A percentile compares a stretch with the other conserved stretches of the same genome.
Conservation (phyloP, 1,140 invertebrate genomes). For the Agrypnia vestita region DNA sequence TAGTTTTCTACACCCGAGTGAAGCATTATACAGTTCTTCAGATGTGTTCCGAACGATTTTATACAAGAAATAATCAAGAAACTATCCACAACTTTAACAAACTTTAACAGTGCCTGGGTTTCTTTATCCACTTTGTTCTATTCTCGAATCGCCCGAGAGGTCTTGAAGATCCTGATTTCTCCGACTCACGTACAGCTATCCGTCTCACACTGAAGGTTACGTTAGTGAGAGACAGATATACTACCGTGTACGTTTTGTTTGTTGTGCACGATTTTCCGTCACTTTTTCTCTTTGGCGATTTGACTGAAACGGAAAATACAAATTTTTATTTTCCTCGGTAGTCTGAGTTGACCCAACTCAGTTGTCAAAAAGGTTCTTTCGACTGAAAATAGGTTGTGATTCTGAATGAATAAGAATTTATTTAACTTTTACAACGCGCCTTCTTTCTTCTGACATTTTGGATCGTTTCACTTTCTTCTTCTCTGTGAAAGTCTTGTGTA, state of each 20-base stretch:
- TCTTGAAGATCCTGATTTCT: constrained; percentile 60
- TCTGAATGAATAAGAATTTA: constrained; percentile 21
- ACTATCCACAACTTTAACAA: constrained; percentile 74
- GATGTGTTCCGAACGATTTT: constrained; percentile 74
- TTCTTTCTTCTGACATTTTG: neutral
- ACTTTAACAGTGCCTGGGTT: constrained; percentile 67
- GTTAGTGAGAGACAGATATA: constrained; percentile 62
- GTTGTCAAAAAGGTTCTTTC: constrained; percentile 32
- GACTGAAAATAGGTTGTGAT: constrained; percentile 20
- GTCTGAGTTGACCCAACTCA: neutral
- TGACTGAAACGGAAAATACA: constrained; percentile 26
- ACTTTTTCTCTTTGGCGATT: constrained; percentile 14
- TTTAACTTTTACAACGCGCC: constrained; percentile 7
- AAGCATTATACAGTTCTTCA: constrained; percentile 74
- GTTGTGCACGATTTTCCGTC: constrained; percentile 33
- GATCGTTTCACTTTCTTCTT: constrained; percentile 14
- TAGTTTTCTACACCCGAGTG: constrained; percentile 66
- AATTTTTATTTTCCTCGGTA: constrained; percentile 10
- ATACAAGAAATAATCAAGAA: constrained; percentile 73
- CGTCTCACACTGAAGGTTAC: constrained; percentile 64
- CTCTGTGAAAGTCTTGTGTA: constrained; percentile 13
- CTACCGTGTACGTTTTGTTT: constrained; percentile 13
- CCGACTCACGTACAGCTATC: constrained; percentile 40
- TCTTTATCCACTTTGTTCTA: constrained; percentile 38
- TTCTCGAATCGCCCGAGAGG: constrained; percentile 67